Evolutionary conservation across 2,113 vertebrate genomes (phyloP).

Genomic region (Alethe castanea): DNA sequence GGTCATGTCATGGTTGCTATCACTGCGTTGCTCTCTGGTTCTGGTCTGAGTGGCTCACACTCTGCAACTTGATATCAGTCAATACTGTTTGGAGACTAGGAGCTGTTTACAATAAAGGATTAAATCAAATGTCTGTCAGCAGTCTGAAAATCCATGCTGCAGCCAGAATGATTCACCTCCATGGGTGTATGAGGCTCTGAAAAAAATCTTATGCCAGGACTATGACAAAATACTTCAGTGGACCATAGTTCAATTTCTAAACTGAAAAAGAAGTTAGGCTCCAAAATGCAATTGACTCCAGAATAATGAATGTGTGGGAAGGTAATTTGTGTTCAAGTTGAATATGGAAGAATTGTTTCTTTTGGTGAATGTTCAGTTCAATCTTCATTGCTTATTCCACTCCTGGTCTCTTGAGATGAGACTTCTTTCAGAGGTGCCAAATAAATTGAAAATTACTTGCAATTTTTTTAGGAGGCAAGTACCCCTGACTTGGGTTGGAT

Average conservation of each 20-base stretch:
- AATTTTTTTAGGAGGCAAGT: neutral
- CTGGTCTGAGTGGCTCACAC: neutral
- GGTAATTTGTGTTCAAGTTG: neutral
- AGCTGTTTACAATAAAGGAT: neutral
- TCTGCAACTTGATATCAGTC: neutral
- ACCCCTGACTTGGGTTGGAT: neutral
- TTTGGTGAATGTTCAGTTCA: neutral
- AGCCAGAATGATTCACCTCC: neutral
- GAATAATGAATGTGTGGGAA: neutral
- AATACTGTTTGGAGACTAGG: neutral
- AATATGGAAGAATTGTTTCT: neutral
- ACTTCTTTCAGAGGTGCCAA: neutral
- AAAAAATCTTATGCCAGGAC: neutral
- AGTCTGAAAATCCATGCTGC: neutral
- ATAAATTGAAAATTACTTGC: neutral
- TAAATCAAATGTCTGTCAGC: neutral
- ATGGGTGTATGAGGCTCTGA: neutral
- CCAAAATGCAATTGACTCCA: neutral
- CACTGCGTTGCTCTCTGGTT: neutral
- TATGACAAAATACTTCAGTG: neutral
- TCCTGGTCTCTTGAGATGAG: neutral
- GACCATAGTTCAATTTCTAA: neutral
- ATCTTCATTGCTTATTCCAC: neutral
- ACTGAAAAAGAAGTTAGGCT: neutral
- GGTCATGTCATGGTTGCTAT: neutral